These are phyloP conservation scores for Orestias chungarensis DNA, from an alignment of 2,797 vertebrate species.

Conservation along the genomic window DNA sequence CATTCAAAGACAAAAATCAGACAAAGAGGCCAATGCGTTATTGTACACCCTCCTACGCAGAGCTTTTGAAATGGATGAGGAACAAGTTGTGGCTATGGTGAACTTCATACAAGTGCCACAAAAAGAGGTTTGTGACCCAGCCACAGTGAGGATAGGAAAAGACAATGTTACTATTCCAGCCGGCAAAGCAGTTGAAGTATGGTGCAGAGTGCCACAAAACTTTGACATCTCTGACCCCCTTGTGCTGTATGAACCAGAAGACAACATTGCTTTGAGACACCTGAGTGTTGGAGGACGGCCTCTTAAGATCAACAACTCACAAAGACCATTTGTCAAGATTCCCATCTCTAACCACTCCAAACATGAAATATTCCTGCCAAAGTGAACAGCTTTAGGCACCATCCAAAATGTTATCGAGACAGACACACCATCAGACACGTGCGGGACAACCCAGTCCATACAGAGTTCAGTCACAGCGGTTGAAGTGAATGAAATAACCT, in stretches of 20 bases:
- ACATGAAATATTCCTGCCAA: background rate
- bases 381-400: background rate
- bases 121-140: background rate
- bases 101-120: slow-evolving; percentile 7
- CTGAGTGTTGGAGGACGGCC: background rate
- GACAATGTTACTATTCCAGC: background rate
- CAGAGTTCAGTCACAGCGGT: background rate
- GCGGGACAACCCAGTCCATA: background rate
- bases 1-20: background rate
- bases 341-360: background rate
- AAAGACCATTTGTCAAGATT: background rate
- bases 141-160: slow-evolving; percentile 7
- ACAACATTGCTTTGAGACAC: background rate
- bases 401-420: slow-evolving; percentile 20
- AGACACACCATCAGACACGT: background rate
- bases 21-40: no score
- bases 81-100: slow-evolving; percentile 2
- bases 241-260: slow-evolving; percentile 24
- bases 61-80: background rate
- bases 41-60: background rate
- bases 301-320: background rate
- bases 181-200: slow-evolving; percentile 11
- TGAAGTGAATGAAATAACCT: fast-evolving
- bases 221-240: slow-evolving; percentile 8
- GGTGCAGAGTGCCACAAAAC: slow-evolving; percentile 15